These are phyloP conservation scores for Heliconius aoede DNA, from an alignment of 2,888 invertebrate genomes.

Conservation along the genomic window DNA sequence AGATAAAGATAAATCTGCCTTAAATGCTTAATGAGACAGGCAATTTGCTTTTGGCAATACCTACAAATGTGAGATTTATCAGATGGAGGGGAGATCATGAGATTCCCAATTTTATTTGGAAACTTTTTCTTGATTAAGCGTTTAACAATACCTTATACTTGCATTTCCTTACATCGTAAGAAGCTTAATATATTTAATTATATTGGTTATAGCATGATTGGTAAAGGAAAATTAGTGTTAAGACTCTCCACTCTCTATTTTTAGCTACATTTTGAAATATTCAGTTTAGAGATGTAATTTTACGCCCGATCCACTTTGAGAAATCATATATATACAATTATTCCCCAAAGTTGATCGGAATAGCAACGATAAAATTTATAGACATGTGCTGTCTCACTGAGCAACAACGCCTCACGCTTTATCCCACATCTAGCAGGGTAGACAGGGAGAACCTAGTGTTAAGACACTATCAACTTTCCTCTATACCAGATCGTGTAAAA, in stretches of 20 bases:
- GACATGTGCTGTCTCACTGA: too few relatives aligned
- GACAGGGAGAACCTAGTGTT: too few relatives aligned
- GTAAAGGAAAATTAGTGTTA: neutral
- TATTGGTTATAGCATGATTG: neutral
- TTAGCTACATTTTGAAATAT: neutral
- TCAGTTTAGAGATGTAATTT: too few relatives aligned
- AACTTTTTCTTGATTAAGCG: constrained; percentile 13
- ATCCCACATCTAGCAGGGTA: too few relatives aligned
- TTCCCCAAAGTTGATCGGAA: too few relatives aligned
- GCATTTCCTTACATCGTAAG: neutral
- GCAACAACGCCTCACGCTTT: too few relatives aligned
- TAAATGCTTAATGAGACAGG: constrained; percentile 20
- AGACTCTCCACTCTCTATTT: neutral
- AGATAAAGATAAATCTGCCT: constrained; percentile 3
- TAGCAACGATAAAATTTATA: too few relatives aligned
- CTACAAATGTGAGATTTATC: constrained; percentile 25
- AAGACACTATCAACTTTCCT: too few relatives aligned
- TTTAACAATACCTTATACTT: neutral
- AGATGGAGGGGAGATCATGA: constrained; percentile 1
- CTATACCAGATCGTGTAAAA: too few relatives aligned
- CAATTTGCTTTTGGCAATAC: constrained; percentile 21
- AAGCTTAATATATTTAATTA: neutral
- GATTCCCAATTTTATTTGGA: constrained; percentile 13
- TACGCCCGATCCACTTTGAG: too few relatives aligned
- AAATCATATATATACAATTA: too few relatives aligned